Base-by-base conservation (phyloP, 2,113 vertebrate species). In the Nesoenas mayeri region DNA sequence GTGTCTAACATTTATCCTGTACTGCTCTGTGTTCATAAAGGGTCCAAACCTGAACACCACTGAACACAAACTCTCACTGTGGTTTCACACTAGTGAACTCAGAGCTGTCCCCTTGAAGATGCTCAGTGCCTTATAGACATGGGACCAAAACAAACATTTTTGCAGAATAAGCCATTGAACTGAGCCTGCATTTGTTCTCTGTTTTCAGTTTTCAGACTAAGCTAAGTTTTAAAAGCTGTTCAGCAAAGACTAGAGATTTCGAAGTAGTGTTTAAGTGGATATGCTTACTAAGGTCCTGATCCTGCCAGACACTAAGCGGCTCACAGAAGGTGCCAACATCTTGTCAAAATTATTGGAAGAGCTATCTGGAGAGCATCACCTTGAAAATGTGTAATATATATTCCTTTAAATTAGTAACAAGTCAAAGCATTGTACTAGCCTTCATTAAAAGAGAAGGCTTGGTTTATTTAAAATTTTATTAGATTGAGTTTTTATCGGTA, bases 1-100 rank as follows among this genome's bases (percentile, higher is more conserved):
- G 91, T 94, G 72, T 32, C 56, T 78, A 79, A 91, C 53, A 93
- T 86, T 93, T 79, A 69, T 77, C 62, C 65, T 89, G 53, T 86
- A 95, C 90, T 67, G 90, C 48, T 47, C 91, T 90, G 91, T 58
- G 66, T 78, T 93, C 86, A 85, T 89, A 94, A 93, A 92, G 38
- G n/a, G 36, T 90, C 74, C 50, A 78, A 84, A 50, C 34, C 14
- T 44, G 51, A 62, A 77, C 34, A 62, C 26, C 42, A 48, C 31
- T 57, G 56, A 71, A 42, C 32, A 28, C 42, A 75, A 85, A 75
- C 18, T 66, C 69, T 73, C 53, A 75, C 50, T 85, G 61, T 66
- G 25, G 24, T 75, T 75, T 85, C 12, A 11, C 61, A 58, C 34
- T 75, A 75, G 42, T 66, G 77, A 67, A 44, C 61, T 60, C 31